Conservation (phyloP, 2,113 vertebrate species). For the Pao palembangensis region DNA sequence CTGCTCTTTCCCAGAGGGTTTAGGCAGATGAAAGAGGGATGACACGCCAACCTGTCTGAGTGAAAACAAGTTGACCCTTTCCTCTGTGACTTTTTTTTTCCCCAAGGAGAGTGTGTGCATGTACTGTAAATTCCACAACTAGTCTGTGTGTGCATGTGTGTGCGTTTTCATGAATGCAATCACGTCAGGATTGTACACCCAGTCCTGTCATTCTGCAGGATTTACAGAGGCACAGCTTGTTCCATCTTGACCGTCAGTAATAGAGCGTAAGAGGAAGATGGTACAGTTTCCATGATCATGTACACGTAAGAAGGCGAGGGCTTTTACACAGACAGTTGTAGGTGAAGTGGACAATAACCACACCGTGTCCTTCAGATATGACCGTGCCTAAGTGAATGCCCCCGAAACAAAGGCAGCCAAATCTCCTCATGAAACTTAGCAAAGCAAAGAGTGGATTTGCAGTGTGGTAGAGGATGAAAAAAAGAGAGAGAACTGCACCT, state of each 20-base stretch:
- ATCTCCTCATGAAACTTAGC: background rate
- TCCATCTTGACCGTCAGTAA: conserved; percentile 36
- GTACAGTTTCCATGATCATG: conserved; percentile 24
- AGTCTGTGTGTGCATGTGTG: conserved; percentile 5
- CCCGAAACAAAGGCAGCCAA: conserved; percentile 4
- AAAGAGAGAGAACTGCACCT: conserved; percentile 11
- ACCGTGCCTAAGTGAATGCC: conserved; percentile 9
- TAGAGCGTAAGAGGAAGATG: background rate
- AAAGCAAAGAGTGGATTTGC: conserved; percentile 5
- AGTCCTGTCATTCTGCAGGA: conserved; percentile 50
- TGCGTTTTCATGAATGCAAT: conserved; percentile 34
- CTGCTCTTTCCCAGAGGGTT: conserved; percentile 48
- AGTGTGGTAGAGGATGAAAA: conserved; percentile 4
- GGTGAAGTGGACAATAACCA: conserved; percentile 17
- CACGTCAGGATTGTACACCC: conserved; percentile 30
- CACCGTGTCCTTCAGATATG: conserved; percentile 28
- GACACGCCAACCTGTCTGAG: conserved; percentile 26
- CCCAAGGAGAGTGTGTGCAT: conserved; percentile 14
- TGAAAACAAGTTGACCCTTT: conserved; percentile 41
- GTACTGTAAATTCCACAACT: conserved; percentile 13
- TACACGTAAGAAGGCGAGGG: conserved; percentile 36
- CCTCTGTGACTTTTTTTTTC: conserved; percentile 26
- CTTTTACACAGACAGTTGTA: conserved; percentile 20
- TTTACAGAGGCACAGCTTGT: conserved; percentile 48
- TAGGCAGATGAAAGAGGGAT: conserved; percentile 28